Evolutionary conservation across 2,113 vertebrate species (phyloP), one percentile per base, ranked within the genome.

Genomic region (Aldabrachelys gigantea): DNA sequence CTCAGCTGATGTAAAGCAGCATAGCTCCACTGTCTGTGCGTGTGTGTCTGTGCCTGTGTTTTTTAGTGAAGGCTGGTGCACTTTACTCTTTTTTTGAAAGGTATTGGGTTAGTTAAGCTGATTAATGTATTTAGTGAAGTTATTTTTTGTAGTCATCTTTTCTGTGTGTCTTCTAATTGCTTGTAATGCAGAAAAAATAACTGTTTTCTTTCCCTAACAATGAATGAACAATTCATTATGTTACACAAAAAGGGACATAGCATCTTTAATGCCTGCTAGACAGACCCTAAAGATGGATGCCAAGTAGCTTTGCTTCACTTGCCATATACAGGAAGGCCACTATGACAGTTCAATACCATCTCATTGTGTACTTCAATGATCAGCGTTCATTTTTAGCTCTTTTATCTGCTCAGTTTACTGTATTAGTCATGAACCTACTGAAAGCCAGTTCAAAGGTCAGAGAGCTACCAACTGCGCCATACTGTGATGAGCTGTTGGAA

Each of bases 41-140:
- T 92, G 91, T 21, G 62, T 94, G 5, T 82, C 8, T 19, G 12
- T 92, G 92, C 17, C 89, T 92, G 91, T 21, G 91, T 78, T 59
- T 94, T 85, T 84, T 44, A 47, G 14, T 47, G 79, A 41, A 82
- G 78, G 94, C 6, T 72, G 94, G 54, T 29, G n/a, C 76, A 85
- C 38, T 47, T 1, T 65, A 29, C 75, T 62, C 2, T 86, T 83
- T 79, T 72, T 25, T 47, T 10, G 52, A 76, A 10, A 17, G 38
- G 24, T 11, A 22, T 75, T 59, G 24, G 7, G n/a, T 90, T 90
- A 91, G 29, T 90, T 93, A 82, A 88, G 75, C 53, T 94, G 85
- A 65, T 79, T 93, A 49, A 88, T 82, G 94, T 82, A 85, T 80
- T 96, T 94, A 89, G 93, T 94, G 92, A 44, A 24, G 47, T 76